Conservation (phyloP, 1,140 invertebrate genomes). For the Rhopalosiphum padi region DNA sequence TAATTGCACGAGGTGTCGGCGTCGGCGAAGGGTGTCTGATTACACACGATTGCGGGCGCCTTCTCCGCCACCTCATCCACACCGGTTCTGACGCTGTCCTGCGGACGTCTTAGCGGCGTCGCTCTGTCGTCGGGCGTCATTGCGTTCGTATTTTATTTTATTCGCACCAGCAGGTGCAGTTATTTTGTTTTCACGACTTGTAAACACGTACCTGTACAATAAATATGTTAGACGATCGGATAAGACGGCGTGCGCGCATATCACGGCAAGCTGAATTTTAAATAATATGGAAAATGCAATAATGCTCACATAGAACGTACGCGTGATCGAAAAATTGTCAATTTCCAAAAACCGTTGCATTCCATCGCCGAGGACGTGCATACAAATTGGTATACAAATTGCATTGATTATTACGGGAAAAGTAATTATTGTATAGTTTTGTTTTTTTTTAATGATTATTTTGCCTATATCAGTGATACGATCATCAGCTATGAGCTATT, state of each 20-base stretch:
- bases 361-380: not conserved
- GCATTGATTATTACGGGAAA: too few relatives aligned
- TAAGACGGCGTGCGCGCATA: not conserved
- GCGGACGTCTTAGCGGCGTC: not conserved
- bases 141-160: not conserved
- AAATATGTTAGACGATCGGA: not conserved
- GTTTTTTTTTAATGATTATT: too few relatives aligned
- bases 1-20: slow-evolving; percentile 43
- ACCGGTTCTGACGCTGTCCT: not conserved
- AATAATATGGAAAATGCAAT: not conserved
- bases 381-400: too few relatives aligned
- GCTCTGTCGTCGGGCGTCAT: not conserved
- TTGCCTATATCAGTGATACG: too few relatives aligned
- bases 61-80: not conserved
- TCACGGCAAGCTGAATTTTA: not conserved
- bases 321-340: not conserved
- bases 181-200: not conserved
- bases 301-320: not conserved
- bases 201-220: not conserved
- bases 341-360: not conserved
- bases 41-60: slow-evolving; percentile 11
- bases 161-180: slow-evolving; percentile 15
- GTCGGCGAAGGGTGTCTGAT: slow-evolving; percentile 45
- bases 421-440: not conserved
- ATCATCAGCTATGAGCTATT: too few relatives aligned